Base-by-base conservation (phyloP, 2,113 vertebrate genomes). In the Pseudorasbora parva region DNA sequence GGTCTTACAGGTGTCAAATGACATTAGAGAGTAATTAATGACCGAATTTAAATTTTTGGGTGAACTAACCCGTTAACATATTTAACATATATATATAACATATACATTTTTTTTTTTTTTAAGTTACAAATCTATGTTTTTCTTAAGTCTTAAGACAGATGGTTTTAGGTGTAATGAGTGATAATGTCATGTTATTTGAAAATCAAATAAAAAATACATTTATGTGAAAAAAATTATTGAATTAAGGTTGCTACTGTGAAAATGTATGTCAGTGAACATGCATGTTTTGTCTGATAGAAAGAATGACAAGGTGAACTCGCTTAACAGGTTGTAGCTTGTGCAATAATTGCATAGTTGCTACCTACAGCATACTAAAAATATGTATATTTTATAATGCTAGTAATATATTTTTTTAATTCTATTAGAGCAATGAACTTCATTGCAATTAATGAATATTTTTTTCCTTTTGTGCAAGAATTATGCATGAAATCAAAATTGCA, bases 301-400 rank as follows among this genome's bases (percentile, higher is more conserved):
- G 66, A 23, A 19, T 14, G 33, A n/a, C 9, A 10, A 23, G 11
- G 41, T 57, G 19, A 57, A 57, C 51, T 77, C n/a, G 19, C 37
- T 78, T 17, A 45, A n/a, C 73, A 78, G 62, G 60, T 68, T 57
- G 9, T 25, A 19, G 5, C 82, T 56, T 83, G 82, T 25, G 11
- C 14, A 60, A 78, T 33, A 78, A n/a, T 43, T 78, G 33, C 21
- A 5, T 78, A 41, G 56, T 78, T 60, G 56, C 21, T 76, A 37
- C 73, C 8, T 33, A 56, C 6, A 12, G 51, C 27, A 37, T 76
- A 57, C n/a, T 8, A 73, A 37, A 66, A 66, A 33, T 1, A 19
- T 33, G n/a, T n/a, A n/a, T 66, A 33, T 66, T 37, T 10, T 10
- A 68, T 8, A 37, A 21, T 10, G 17, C 64, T 68, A 68, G 33